phyloP scores from a whole-genome alignment of 92 coral and sea anemone species.

The Porites cylindrica region DNA sequence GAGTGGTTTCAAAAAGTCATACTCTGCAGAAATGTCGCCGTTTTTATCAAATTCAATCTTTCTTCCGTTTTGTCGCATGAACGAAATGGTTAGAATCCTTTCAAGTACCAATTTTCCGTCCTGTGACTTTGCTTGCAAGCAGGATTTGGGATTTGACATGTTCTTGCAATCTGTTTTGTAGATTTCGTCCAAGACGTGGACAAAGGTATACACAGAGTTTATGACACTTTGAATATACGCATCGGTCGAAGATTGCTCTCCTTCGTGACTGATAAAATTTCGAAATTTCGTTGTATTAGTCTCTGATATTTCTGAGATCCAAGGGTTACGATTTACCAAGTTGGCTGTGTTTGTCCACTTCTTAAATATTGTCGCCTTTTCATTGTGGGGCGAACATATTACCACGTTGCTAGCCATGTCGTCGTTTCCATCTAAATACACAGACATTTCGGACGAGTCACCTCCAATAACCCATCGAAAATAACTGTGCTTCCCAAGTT shows the following conservation, averaged over 20 bases:
- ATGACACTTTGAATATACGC: slow-evolving; percentile 56
- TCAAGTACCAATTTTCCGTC: slow-evolving; percentile 23
- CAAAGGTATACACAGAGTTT: slow-evolving; percentile 60
- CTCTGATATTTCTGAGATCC: slow-evolving; percentile 46
- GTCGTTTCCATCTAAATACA: slow-evolving; percentile 60
- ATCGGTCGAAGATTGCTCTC: slow-evolving; percentile 14
- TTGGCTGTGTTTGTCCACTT: slow-evolving; percentile 34
- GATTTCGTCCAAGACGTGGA: slow-evolving; percentile 59
- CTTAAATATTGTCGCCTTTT: slow-evolving; percentile 30
- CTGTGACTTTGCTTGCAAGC: slow-evolving; percentile 21
- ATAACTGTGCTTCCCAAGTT: slow-evolving; percentile 11
- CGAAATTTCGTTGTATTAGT: slow-evolving; percentile 5
- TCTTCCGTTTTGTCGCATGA: slow-evolving; percentile 25
- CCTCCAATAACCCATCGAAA: slow-evolving; percentile 74
- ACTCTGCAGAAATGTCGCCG: slow-evolving; percentile 59
- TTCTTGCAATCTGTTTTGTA: slow-evolving; percentile 30
- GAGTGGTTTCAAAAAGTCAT: slow-evolving; percentile 49
- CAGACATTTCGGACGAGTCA: slow-evolving; percentile 62
- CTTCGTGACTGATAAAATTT: background rate
- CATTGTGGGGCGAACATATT: slow-evolving; percentile 53
- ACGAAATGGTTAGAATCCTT: slow-evolving; percentile 20
- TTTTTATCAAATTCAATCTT: slow-evolving; percentile 45
- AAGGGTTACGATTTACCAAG: slow-evolving; percentile 50
- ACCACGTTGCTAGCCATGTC: slow-evolving; percentile 50
- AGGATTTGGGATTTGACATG: background rate